Evolutionary conservation across 2,888 invertebrate species (phyloP).

Genomic region (Chironomus tentans): DNA sequence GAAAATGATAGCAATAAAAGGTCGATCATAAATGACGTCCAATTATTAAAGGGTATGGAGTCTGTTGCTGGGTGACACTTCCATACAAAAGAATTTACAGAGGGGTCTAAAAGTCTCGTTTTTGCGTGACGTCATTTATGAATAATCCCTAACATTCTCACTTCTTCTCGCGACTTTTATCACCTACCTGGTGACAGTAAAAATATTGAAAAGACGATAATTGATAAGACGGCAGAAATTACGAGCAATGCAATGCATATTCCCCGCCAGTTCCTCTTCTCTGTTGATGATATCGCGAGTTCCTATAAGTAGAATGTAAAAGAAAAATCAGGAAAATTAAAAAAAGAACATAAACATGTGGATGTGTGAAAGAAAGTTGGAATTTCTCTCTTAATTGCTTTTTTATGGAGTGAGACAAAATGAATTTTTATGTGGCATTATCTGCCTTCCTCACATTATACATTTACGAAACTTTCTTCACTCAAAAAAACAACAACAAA

Average conservation of each 20-base stretch:
- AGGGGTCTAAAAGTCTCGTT: too few species aligned
- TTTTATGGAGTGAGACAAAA: not conserved
- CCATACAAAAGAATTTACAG: too few species aligned
- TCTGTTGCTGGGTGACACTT: too few species aligned
- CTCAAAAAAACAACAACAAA: too few species aligned
- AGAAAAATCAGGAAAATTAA: not conserved
- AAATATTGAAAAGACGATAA: constrained; percentile 85
- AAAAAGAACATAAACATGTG: not conserved
- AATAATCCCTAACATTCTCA: too few species aligned
- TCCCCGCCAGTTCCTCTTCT: constrained; percentile 88
- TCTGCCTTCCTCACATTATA: too few species aligned
- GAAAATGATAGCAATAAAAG: too few species aligned
- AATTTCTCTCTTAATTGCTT: not conserved
- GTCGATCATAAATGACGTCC: too few species aligned
- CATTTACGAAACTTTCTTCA: too few species aligned
- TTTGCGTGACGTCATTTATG: too few species aligned
- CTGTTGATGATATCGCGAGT: constrained; percentile 75
- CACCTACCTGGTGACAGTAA: constrained; percentile 65
- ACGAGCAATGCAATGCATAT: constrained; percentile 87
- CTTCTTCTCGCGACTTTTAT: not conserved
- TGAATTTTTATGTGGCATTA: not conserved
- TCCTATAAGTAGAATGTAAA: constrained; percentile 52
- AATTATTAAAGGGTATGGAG: too few species aligned
- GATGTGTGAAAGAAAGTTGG: not conserved
- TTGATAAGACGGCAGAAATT: constrained; percentile 76